phyloP scores from a whole-genome alignment of 2,797 vertebrate genomes.

The Podarcis lilfordi region DNA sequence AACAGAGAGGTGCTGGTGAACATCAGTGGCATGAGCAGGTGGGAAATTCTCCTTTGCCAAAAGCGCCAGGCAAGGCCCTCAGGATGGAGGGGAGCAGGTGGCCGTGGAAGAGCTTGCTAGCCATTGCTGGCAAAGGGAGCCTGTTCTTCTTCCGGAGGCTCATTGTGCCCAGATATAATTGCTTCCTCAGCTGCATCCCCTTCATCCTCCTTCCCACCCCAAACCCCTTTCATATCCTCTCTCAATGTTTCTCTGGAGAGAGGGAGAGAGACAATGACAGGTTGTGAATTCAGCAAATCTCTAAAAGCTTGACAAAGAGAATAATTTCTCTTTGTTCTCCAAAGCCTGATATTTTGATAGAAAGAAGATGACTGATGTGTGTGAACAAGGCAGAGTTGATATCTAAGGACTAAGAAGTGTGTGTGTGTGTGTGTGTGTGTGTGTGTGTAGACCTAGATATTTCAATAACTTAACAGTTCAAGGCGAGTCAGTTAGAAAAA shows the following conservation, averaged over 20 bases:
- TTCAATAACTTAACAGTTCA: constrained; percentile 27
- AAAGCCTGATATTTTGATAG: not conserved
- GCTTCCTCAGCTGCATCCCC: not conserved
- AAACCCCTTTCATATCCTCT: constrained; percentile 3
- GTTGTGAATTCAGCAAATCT: not conserved
- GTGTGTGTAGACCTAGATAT: not conserved
- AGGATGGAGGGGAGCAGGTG: not conserved
- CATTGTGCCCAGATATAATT: not conserved
- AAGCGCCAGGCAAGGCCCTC: not conserved
- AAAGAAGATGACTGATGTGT: constrained; percentile 22
- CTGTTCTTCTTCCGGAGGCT: not conserved
- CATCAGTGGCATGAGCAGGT: not conserved
- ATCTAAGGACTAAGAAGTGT: not conserved
- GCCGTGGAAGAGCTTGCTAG: not conserved
- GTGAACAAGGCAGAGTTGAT: not conserved
- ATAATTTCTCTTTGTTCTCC: constrained; percentile 19
- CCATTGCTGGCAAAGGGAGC: not conserved
- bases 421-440: not conserved
- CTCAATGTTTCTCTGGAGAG: not conserved
- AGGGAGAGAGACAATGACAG: constrained; percentile 9
- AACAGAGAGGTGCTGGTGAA: too few species aligned
- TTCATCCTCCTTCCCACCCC: constrained; percentile 7
- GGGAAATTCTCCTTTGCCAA: not conserved
- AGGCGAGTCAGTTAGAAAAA: not conserved
- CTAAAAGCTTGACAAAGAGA: not conserved